Conservation (phyloP, 2,113 vertebrate species). For the Pygathrix nemaeus region DNA sequence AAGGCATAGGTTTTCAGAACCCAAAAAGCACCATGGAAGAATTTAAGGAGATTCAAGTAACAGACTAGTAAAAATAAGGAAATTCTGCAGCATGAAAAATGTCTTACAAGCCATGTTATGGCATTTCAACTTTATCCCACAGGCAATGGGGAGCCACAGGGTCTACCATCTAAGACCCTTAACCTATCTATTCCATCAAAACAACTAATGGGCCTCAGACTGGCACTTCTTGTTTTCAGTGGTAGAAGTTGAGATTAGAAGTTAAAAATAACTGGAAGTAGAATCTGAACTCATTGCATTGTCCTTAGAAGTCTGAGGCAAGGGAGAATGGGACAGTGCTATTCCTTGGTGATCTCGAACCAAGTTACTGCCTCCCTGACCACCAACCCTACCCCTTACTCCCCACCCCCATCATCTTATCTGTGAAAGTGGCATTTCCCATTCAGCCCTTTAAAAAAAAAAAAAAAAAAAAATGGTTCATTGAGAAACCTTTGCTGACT, state of each 20-base stretch:
- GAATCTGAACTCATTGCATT: neutral
- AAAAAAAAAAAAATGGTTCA: no score
- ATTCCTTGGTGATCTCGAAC: neutral
- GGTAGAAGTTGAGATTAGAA: neutral
- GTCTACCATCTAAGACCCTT: neutral
- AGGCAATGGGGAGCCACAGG: neutral
- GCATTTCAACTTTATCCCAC: neutral
- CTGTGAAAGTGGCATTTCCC: neutral
- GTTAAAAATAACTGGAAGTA: neutral
- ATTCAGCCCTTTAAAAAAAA: neutral
- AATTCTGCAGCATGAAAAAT: neutral
- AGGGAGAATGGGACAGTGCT: neutral
- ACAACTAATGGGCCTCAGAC: neutral
- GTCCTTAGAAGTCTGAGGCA: neutral
- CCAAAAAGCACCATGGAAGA: neutral
- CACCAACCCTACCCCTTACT: neutral
- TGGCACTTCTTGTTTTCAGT: neutral
- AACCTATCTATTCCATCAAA: neutral
- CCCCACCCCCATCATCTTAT: neutral
- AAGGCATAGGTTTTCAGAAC: neutral
- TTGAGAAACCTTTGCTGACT: neutral
- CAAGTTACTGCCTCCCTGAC: neutral
- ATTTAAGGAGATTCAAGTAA: neutral
- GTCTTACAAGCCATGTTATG: neutral
- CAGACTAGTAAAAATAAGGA: neutral